Percentiles rank a stretch among this genome's conserved stretches.
Conservation (phyloP, 2,113 vertebrate species). For the Charina bottae region DNA sequence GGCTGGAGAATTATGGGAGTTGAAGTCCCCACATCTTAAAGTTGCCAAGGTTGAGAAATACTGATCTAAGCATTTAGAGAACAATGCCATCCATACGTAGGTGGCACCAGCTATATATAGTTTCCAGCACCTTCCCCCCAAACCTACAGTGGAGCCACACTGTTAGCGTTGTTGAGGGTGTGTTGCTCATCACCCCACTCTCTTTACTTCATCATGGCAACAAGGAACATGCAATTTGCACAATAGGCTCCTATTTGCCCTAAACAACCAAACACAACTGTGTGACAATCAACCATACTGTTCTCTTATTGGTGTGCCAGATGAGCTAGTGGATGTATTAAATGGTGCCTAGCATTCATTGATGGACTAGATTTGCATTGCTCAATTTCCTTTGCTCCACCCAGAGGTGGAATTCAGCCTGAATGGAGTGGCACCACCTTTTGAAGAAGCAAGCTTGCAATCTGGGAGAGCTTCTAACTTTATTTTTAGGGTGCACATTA, state of each 20-base stretch:
- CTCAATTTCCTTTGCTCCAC: not conserved
- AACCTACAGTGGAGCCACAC: too few relatives aligned
- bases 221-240: too few relatives aligned
- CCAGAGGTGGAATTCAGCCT: not conserved
- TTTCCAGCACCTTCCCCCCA: too few relatives aligned
- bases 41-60: not conserved
- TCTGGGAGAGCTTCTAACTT: not conserved
- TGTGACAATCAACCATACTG: not conserved
- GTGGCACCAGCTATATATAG: not conserved
- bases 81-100: not conserved
- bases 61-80: not conserved
- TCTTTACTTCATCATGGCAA: too few relatives aligned
- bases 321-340: not conserved
- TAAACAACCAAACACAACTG: not conserved
- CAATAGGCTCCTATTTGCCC: too few relatives aligned
- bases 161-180: too few relatives aligned
- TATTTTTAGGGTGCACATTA: not conserved
- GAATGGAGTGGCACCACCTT: not conserved
- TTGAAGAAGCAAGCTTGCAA: not conserved
- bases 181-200: too few relatives aligned
- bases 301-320: too few relatives aligned
- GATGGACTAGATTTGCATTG: not conserved
- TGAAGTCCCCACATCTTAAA: too few relatives aligned
- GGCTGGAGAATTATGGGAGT: too few relatives aligned
- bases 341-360: not conserved